phyloP scores from a whole-genome alignment of 2,888 invertebrate genomes.

The Tenthredo amoena region DNA sequence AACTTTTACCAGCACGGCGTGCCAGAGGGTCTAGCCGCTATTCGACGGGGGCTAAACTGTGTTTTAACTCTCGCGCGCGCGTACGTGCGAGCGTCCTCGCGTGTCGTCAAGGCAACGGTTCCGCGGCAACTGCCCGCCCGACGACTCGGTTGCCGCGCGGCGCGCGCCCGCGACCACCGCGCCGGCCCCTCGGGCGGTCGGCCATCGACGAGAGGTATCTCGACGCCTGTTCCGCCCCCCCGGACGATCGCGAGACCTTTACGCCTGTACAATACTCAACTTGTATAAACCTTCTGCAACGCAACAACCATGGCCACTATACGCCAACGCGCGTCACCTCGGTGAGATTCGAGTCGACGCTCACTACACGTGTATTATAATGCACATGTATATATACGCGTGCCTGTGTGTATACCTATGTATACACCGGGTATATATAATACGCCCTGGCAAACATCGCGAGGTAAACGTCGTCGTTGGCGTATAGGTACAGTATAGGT shows the following conservation, averaged over 20 bases:
- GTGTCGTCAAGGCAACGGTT: constrained; percentile 77
- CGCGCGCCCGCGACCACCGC: constrained; percentile 60
- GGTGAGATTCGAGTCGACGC: background rate
- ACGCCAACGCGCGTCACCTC: constrained; percentile 66
- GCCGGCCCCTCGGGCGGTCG: constrained; percentile 65
- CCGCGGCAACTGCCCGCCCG: constrained; percentile 76
- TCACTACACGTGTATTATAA: background rate
- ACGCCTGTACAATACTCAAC: constrained; percentile 18
- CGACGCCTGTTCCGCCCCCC: constrained; percentile 62
- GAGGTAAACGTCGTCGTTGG: background rate
- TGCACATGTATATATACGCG: background rate
- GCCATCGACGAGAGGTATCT: constrained; percentile 67
- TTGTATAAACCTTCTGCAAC: constrained; percentile 36
- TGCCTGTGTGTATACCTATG: background rate
- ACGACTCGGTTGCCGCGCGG: constrained; percentile 57
- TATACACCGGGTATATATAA: background rate
- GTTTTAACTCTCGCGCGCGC: constrained; percentile 54
- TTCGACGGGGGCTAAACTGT: constrained; percentile 36
- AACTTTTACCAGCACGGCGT: background rate
- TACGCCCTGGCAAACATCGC: background rate
- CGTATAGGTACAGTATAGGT: too few relatives aligned
- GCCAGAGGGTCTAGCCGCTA: constrained; percentile 25
- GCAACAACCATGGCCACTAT: constrained; percentile 65
- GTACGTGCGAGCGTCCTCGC: constrained; percentile 68
- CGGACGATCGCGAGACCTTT: constrained; percentile 51